Percentiles rank a stretch among this genome's conserved stretches.
These are phyloP conservation scores for Aurelia aurita DNA, from an alignment of 30 jellyfish, hydroid and myxozoan species.

Conservation along the genomic window DNA sequence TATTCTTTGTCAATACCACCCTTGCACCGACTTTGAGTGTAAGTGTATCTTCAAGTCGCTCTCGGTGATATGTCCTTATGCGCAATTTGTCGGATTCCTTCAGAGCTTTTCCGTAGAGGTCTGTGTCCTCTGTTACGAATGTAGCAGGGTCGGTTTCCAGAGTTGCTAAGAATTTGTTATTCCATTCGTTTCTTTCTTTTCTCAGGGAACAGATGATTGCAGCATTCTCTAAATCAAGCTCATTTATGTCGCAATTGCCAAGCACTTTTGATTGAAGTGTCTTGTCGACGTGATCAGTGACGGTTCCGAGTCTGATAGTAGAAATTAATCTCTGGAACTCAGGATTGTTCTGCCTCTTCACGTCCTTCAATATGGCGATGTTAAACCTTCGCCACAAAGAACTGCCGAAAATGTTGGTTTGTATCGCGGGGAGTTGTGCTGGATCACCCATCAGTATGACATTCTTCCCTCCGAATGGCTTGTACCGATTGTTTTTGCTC, in stretches of 20 bases:
- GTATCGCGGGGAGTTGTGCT: slow-evolving; percentile 20
- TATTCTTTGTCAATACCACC: too few relatives aligned
- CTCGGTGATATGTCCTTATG: not conserved
- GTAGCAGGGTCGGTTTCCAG: not conserved
- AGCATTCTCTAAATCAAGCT: not conserved
- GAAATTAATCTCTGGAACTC: not conserved
- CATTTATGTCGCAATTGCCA: not conserved
- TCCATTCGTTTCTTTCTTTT: slow-evolving; percentile 2
- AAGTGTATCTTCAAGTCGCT: too few relatives aligned
- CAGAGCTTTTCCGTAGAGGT: slow-evolving; percentile 1
- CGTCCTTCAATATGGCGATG: not conserved
- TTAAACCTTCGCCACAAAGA: not conserved
- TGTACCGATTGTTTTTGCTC: too few relatives aligned
- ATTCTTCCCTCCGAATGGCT: slow-evolving; percentile 1
- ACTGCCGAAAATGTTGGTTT: not conserved
- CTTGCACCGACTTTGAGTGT: too few relatives aligned
- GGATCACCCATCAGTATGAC: too few relatives aligned
- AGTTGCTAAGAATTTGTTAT: not conserved
- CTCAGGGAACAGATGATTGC: slow-evolving; percentile 14
- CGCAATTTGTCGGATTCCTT: not conserved
- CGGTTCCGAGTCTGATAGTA: not conserved
- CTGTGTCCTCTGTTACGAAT: slow-evolving; percentile 3
- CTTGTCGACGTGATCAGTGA: not conserved
- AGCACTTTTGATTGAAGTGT: not conserved
- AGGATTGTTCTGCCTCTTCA: not conserved